Base-by-base conservation (phyloP, 2,797 vertebrate species). In the Coregonus ussuriensis region DNA sequence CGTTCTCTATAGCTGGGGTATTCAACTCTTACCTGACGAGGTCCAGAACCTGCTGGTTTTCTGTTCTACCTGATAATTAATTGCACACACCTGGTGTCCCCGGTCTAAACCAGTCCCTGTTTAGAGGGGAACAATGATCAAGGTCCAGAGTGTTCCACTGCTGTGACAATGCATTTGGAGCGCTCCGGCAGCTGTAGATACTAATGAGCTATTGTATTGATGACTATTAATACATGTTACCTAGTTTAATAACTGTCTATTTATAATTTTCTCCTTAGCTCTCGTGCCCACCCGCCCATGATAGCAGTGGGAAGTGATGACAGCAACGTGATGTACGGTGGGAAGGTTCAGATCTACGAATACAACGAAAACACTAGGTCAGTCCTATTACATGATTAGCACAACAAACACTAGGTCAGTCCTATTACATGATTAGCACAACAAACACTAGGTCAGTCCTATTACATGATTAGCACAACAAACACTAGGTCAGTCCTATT, bases 221-320 rank as follows among this genome's bases (percentile, higher is more conserved):
- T 21, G 15, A 25, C 37, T 52, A 52, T 25, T 33, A 33, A 33
- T 1, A 54, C 33, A 35, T 35, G 35, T 35, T 5, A 33, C 35
- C 14, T 18, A 54, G 53, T 53, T 53, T 15, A 53, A 16, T 16
- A 54, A 54, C 14, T 54, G 53, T 33, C 31, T 33, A 33, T 33
- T 70, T 6, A 14, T 74, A 3, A 67, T n/a, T 14, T 9, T 7
- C 18, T 35, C 1, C 41, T 13, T 77, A 99, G 98, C 87, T 99
- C 96, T 74, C 96, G 98, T 62, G 96, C 97, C 47, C 97, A 99
- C 89, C 93, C 96, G 15, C 96, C 98, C 0, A 99, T 98, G 96
- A 96, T 99, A n/a, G 98, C 98, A 33, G 98, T 99, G 29, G 98
- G 98, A 78, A 99, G 98, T 74, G 98, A 99, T 65, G 98, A 99